Conservation (phyloP, 2,797 vertebrate genomes). For the Chiloscyllium punctatum region DNA sequence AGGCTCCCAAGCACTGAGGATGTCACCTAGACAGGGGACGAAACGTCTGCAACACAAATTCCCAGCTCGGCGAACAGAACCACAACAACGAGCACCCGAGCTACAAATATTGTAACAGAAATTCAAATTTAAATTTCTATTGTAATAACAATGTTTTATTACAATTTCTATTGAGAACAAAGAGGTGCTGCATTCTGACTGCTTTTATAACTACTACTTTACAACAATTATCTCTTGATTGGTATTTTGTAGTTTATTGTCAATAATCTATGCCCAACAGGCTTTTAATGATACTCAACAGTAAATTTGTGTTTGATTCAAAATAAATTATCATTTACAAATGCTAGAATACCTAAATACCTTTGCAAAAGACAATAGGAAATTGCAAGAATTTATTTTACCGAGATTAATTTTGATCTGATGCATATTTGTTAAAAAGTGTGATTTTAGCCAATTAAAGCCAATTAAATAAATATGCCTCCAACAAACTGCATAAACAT, state of each 20-base stretch:
- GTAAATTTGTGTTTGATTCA: background rate
- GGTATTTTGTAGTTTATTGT: background rate
- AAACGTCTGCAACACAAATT: no score
- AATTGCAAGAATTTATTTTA: background rate
- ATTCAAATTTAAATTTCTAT: background rate
- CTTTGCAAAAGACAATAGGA: background rate
- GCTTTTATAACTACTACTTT: background rate
- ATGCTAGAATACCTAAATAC: background rate
- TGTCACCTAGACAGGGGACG: no score
- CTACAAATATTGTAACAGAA: no score
- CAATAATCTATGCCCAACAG: background rate
- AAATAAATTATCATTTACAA: no score
- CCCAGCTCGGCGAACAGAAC: no score
- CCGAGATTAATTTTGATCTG: background rate
- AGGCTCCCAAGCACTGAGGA: no score
- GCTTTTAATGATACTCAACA: background rate
- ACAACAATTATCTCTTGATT: background rate
- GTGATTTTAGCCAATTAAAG: background rate
- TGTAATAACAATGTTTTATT: conserved; percentile 3
- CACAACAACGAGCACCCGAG: no score
- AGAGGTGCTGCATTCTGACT: background rate
- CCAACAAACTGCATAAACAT: background rate
- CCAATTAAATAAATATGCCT: background rate
- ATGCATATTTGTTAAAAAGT: background rate
- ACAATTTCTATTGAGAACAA: background rate